phyloP scores from a whole-genome alignment of 2,888 invertebrate genomes.

The Drosophila koepferae region DNA sequence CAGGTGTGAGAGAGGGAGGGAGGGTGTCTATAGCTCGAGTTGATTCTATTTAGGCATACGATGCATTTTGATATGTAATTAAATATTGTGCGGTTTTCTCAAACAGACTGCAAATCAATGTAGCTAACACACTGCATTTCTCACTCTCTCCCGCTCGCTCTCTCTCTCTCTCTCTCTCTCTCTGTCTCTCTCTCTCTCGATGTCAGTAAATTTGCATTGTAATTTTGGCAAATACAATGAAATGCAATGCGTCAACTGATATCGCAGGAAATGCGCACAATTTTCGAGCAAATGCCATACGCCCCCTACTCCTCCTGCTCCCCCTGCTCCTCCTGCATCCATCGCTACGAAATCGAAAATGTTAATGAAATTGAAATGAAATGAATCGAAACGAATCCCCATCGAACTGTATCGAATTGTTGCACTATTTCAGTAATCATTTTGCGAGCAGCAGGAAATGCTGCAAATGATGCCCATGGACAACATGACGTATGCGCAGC shows the following conservation, averaged over 20 bases:
- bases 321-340: neutral
- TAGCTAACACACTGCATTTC: neutral
- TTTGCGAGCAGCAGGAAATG: conserved; percentile 29
- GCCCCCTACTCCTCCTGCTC: no score
- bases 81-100: conserved; percentile 69
- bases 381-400: conserved; percentile 28
- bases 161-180: neutral
- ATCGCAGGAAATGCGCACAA: conserved; percentile 66
- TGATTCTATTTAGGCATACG: conserved; percentile 30
- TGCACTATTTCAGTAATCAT: conserved; percentile 20
- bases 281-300: conserved; percentile 11
- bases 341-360: conserved; percentile 4
- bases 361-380: conserved; percentile 36
- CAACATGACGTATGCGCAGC: conserved; percentile 32
- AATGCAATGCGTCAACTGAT: conserved; percentile 56
- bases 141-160: neutral
- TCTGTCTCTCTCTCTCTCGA: neutral
- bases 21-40: neutral
- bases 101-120: conserved; percentile 38
- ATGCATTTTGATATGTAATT: conserved; percentile 72
- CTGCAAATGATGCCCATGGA: conserved; percentile 21
- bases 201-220: conserved; percentile 48
- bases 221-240: conserved; percentile 58
- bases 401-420: conserved; percentile 18
- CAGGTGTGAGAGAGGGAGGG: neutral